Evolutionary conservation across 2,888 invertebrate genomes (phyloP).

Genomic region (Microdon myrmicae): DNA sequence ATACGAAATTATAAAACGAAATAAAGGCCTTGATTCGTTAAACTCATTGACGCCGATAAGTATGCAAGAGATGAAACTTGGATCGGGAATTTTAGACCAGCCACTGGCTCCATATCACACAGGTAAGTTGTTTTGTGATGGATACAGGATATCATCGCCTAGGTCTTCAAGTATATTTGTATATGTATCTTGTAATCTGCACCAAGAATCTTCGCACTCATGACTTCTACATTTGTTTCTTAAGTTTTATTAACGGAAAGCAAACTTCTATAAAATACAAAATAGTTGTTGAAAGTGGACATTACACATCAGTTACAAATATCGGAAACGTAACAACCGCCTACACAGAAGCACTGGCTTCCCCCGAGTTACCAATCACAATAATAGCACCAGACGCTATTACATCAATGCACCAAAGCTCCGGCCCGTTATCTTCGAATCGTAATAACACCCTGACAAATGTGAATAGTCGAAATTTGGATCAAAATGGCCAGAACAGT

Average conservation of each 20-base stretch:
- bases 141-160: conserved; percentile 6
- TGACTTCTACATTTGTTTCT: background rate
- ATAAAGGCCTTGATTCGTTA: conserved; percentile 72
- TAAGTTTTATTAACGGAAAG: conserved; percentile 11
- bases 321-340: conserved; percentile 54
- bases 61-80: conserved; percentile 81
- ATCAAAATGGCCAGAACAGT: conserved; percentile 33
- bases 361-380: conserved; percentile 55
- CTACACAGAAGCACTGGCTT: conserved; percentile 53
- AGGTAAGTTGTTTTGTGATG: conserved; percentile 68
- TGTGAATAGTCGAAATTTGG: conserved; percentile 16
- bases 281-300: conserved; percentile 55
- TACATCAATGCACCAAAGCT: conserved; percentile 38
- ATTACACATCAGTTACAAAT: conserved; percentile 55
- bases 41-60: conserved; percentile 79
- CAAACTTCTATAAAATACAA: conserved; percentile 17
- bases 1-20: conserved; percentile 7
- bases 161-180: no score
- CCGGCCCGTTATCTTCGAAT: conserved; percentile 17
- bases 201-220: conserved; percentile 8
- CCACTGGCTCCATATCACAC: conserved; percentile 77
- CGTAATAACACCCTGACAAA: conserved; percentile 30
- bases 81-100: conserved; percentile 73
- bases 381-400: conserved; percentile 41
- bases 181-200: no score